A percentile compares a stretch with the other conserved stretches of the same genome.
phyloP scores from a whole-genome alignment of 2,113 vertebrate genomes.

The Merops nubicus region DNA sequence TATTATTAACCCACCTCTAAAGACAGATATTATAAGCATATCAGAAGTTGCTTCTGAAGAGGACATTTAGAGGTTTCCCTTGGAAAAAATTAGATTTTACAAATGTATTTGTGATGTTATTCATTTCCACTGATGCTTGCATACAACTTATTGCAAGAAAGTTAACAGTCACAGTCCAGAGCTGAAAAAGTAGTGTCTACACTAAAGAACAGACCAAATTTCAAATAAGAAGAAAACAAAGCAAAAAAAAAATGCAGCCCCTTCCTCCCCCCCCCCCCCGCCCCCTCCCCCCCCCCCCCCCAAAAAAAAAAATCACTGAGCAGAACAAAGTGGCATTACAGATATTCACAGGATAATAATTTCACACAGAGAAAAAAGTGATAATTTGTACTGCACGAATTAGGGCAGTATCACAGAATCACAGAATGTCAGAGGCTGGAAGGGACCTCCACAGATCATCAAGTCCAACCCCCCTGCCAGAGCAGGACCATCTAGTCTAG shows the following conservation, averaged over 20 bases:
- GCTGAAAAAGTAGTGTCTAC: neutral
- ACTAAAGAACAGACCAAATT: neutral
- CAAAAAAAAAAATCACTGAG: neutral
- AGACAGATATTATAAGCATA: neutral
- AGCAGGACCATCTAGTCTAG: too few relatives aligned
- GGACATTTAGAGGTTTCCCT: neutral
- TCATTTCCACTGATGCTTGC: neutral
- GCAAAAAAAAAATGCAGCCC: too few relatives aligned
- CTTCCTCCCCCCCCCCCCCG: too few relatives aligned
- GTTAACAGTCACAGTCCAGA: neutral
- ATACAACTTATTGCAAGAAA: neutral
- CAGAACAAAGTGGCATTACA: neutral
- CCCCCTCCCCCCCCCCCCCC: too few relatives aligned
- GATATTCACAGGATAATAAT: neutral
- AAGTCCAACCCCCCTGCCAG: too few relatives aligned
- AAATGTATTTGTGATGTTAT: neutral
- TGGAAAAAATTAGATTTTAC: neutral
- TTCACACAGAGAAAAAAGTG: neutral
- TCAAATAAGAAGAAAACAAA: neutral
- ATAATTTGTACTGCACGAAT: neutral
- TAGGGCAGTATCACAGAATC: too few relatives aligned
- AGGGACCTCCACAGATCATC: too few relatives aligned
- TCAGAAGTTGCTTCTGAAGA: neutral
- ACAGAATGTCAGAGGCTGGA: too few relatives aligned
- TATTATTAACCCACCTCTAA: too few relatives aligned